Base-by-base conservation (phyloP, 2,797 vertebrate species). In the Xiphophorus birchmanni region DNA sequence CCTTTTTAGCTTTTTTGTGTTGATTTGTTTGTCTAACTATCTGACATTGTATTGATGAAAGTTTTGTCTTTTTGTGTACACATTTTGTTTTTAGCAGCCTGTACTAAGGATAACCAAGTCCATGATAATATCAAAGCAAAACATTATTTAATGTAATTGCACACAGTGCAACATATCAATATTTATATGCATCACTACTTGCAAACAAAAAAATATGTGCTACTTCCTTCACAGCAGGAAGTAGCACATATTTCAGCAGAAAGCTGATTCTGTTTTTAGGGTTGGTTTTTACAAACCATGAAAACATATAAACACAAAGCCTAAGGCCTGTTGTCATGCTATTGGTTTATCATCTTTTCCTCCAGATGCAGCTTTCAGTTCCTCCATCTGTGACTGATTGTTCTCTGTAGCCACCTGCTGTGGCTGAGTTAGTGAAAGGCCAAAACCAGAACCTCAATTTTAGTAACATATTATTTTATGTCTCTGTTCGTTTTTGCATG, bases 351-450 rank as follows among this genome's bases (percentile, higher is more conserved):
- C 88, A 77, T 72, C 35, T 52, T 73, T 77, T 79, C 83, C 79
- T 82, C 85, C 86, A 91, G 86, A 89, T 89, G 86, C 88, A 90
- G 88, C 88, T 86, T 90, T 88, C 90, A 86, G 87, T 85, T 86
- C 80, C 81, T 89, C 91, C 92, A 92, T 93, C 91, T 93, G 91
- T 75, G 87, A 58, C 78, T 83, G 85, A 85, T 89, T 78, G 67
- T 81, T 82, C 65, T 75, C 79, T 42, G 50, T 74, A 73, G 83
- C 88, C 88, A 88, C 89, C 90, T 88, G 90, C 88, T 77, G 76
- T 48, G 73, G 78, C 74, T 73, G 54, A 76, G 69, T 79, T 0
- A 18, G 82, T 88, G 75, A 77, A 47, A 50, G 82, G 69, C 85
- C 69, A 58, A n/a, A 13, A 77, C 35, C 73, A 75, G 4, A 63